Base-by-base conservation (phyloP, 2,797 vertebrate species). In the Takifugu ocellatus region DNA sequence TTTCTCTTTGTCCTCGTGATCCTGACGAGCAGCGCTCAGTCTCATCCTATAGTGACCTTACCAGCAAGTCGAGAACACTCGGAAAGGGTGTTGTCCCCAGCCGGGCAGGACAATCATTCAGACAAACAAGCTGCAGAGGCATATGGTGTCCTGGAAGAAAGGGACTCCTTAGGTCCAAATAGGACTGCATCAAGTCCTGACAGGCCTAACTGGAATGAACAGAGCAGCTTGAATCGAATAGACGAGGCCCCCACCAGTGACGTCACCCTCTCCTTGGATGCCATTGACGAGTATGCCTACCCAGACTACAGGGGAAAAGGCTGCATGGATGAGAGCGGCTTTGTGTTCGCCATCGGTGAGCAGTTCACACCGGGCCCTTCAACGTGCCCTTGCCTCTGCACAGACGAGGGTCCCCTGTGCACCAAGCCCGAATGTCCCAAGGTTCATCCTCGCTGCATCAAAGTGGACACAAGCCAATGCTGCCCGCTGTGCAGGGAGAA, bases 261-360 rank as follows among this genome's bases (percentile, higher is more conserved):
- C 21, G 85, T 90, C 33, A 78, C 87, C 39, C 74, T 91, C 12
- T 94, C 94, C 10, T 79, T 93, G 1, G 96, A 96, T 33, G 88
- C 93, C 5, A 91, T 92, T 0, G 95, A 99, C 56, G 97, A 99
- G 81, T 98, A 98, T 4, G 93, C 92, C 11, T 98, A 98, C 59
- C 95, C 96, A 5, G 97, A 99, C 86, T 99, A 99, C 87, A 91
- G 96, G 3, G 97, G 97, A 2, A 99, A 99, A 58, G 97, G 96
- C 66, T 99, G 97, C 68, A 94, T 99, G 92, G 97, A 99, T 2
- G 97, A 99, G 84, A 98, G 94, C 3, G 97, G 97, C 79, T 99
- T 98, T 66, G 95, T 98, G 63, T 99, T 96, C 0, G 94, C 95
- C 54, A 96, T 99, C 5, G 97, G 97, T 0, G 96, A 99, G 79